Conservation (phyloP, 1,140 invertebrate species). For the Gonatopus flavifemur region DNA sequence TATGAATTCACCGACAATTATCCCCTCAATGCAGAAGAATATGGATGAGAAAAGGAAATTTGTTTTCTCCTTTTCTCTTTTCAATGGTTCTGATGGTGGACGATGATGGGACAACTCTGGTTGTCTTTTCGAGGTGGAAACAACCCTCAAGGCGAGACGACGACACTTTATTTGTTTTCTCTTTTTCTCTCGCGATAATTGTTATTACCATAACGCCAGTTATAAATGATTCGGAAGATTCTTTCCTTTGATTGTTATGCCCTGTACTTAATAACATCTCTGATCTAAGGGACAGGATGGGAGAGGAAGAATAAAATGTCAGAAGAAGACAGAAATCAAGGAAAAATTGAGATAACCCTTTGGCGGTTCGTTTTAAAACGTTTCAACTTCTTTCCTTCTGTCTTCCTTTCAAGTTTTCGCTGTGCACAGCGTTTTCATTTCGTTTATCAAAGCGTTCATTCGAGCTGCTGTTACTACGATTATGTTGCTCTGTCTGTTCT, state of each 20-base stretch:
- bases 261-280: slow-evolving; percentile 36
- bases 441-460: too few species aligned
- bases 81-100: too few species aligned
- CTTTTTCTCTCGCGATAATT: slow-evolving; percentile 36
- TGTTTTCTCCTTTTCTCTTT: too few species aligned
- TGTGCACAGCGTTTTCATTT: slow-evolving; percentile 47
- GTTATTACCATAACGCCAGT: slow-evolving; percentile 34
- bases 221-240: slow-evolving; percentile 43
- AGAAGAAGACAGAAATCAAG: slow-evolving; percentile 26
- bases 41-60: too few species aligned
- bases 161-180: too few species aligned
- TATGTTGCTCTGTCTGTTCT: slow-evolving; percentile 23
- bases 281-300: background rate
- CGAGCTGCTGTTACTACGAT: slow-evolving; percentile 1
- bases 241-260: slow-evolving; percentile 36
- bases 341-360: slow-evolving; percentile 35
- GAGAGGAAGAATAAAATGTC: background rate
- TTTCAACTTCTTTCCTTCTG: too few species aligned
- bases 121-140: too few species aligned
- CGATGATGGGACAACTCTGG: too few species aligned
- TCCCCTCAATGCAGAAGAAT: too few species aligned
- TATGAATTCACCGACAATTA: too few species aligned
- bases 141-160: too few species aligned
- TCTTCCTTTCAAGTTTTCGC: slow-evolving; percentile 56
- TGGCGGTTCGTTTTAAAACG: slow-evolving; percentile 49